Evolutionary conservation across 2,797 vertebrate species (phyloP), one percentile per base, ranked within the genome.

Genomic region (Amazona ochrocephala): DNA sequence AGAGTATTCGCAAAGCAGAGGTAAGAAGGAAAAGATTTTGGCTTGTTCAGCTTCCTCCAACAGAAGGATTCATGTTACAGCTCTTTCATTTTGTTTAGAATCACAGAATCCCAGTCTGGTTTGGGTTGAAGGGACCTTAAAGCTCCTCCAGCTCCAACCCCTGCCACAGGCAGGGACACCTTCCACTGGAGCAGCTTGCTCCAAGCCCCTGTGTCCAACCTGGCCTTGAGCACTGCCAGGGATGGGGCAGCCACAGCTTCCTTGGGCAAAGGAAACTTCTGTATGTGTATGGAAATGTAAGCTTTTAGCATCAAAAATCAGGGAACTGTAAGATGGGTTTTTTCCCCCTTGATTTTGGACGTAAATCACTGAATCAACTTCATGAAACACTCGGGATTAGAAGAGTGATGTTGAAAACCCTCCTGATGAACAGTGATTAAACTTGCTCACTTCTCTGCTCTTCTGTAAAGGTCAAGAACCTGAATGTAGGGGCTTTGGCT

Each of bases 1-100:
- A 99, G 97, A 98, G 98, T 91, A 99, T 99, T 67, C 99, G 99
- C 92, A 99, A 99, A 98, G 98, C 99, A 30, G 99, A 99, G 99
- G 99, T 99, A 90, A 95, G 89, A 19, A 11, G 50, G 41, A 37
- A 62, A 17, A 54, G 53, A 3, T 32, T 54, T 54, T 20, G 30
- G 18, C 30, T 19, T 54, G 30, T 54, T 54, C 53, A 32, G 30
- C 53, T 54, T 54, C 53, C 30, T 54, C 7, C 53, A 54, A 32
- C 44, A 30, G 26, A 29, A 11, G 2, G 23, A 16, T 47, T n/a
- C 68, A 2, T 1, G 22, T 53, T 39, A 10, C 32, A 80, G 65
- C 61, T 81, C 5, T 26, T 68, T 6, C 4, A 3, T 84, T 84
- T 24, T 22, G 12, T 62, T 34, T 58, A 34, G 54, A 58, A 58